Base-by-base conservation (phyloP, 35 echinoderm and acorn worm genomes). In the Eucidaris tribuloides region DNA sequence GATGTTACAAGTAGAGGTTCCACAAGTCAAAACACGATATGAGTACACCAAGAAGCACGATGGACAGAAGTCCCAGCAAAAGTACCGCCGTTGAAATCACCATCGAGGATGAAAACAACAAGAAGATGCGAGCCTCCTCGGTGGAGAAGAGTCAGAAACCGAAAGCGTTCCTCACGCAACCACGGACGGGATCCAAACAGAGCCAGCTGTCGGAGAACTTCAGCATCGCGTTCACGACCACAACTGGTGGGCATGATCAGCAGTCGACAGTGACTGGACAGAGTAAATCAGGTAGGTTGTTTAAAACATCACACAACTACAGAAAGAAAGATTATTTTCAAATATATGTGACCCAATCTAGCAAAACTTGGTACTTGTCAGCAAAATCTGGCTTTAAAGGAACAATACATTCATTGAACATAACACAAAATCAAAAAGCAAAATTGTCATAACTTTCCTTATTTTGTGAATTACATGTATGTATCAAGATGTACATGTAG, bases 121-220 rank as follows among this genome's bases (percentile, higher is more conserved):
- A n/a, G n/a, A n/a, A n/a, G n/a, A 41, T 43, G 68, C 24, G 41
- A 40, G 41, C 68, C 28, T 40, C 34, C 15, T 74, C 68, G 0
- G 44, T 18, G 2, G 7, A 56, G 9, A 83, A 77, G 45, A 64
- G 5, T 37, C 58, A 81, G 77, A 89, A 82, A 35, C 82, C 28
- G 15, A 83, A 74, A 60, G 79, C 79, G 0, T 89, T 83, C 46
- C 31, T 89, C 3, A 89, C 87, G 0, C 87, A 89, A 36, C 79
- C 79, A 22, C 74, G 87, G 58, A 89, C 87, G 19, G 56, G 35
- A 23, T 88, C 86, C 59, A 82, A 82, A 15, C 48, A 58, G 4
- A 89, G 87, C 32, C 41, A 68, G 1, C 5, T 57, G 31, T 83
- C 87, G 20, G 79, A 72, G 3, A 50, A 17, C 52, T 55, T 55